Percentiles rank a stretch among this genome's conserved stretches.
Evolutionary conservation across 2,888 invertebrate genomes (phyloP).

Genomic region (Drosophila lutescens): DNA sequence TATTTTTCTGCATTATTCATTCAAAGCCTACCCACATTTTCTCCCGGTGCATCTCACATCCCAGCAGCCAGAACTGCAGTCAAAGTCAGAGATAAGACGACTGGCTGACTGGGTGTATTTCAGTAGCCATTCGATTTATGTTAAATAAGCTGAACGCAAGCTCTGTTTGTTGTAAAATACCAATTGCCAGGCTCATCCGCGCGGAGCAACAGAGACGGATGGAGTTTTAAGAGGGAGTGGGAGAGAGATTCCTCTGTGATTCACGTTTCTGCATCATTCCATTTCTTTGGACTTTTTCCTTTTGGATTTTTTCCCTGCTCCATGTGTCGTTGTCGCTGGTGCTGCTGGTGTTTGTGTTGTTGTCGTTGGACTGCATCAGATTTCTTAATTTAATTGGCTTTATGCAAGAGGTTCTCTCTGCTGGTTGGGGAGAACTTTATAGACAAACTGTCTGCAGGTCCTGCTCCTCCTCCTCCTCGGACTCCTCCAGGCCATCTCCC

Average conservation of each 20-base stretch:
- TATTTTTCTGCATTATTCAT: not conserved
- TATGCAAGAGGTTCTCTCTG: slow-evolving; percentile 74
- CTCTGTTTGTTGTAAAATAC: slow-evolving; percentile 77
- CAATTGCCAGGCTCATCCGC: slow-evolving; percentile 59
- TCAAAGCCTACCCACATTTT: not conserved
- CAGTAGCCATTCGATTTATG: slow-evolving; percentile 82
- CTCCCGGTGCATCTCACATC: slow-evolving; percentile 21
- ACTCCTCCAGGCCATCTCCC: not conserved
- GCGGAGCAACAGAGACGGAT: slow-evolving; percentile 11
- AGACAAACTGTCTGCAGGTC: slow-evolving; percentile 77
- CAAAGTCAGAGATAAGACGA: slow-evolving; percentile 36
- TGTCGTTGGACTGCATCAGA: slow-evolving; percentile 76
- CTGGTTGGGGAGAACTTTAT: slow-evolving; percentile 53
- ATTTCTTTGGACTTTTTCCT: not conserved
- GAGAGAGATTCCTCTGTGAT: slow-evolving; percentile 37
- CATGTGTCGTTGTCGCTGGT: slow-evolving; percentile 11
- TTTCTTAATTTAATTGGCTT: slow-evolving; percentile 80
- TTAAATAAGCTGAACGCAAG: slow-evolving; percentile 78
- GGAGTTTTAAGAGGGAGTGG: slow-evolving; percentile 7
- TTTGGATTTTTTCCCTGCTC: not conserved
- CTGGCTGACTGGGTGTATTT: slow-evolving; percentile 67
- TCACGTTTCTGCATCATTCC: slow-evolving; percentile 44
- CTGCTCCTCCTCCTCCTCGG: slow-evolving; percentile 20
- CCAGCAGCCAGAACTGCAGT: slow-evolving; percentile 26
- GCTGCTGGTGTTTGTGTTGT: slow-evolving; percentile 37